These are phyloP conservation scores for Volucella bombylans DNA, from an alignment of 2,888 invertebrate species.

Conservation along the genomic window DNA sequence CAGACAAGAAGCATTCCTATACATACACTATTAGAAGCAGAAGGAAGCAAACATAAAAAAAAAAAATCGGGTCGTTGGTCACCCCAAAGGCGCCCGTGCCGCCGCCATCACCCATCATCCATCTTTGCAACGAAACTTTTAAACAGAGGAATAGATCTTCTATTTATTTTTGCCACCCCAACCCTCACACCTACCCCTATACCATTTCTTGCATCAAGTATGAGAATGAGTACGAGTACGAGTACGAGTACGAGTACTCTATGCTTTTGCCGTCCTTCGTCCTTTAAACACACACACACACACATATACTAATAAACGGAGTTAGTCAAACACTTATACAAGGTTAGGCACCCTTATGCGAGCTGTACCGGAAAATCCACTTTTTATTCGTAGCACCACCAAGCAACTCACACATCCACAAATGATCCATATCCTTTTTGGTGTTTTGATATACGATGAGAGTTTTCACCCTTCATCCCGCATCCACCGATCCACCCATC, in stretches of 20 bases:
- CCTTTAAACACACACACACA: slow-evolving; percentile 37
- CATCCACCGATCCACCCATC: no score
- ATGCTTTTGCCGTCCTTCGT: slow-evolving; percentile 27
- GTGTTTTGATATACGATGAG: slow-evolving; percentile 73
- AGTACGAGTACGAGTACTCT: no score
- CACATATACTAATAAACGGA: slow-evolving; percentile 18
- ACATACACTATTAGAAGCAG: slow-evolving; percentile 11
- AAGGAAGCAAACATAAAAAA: slow-evolving; percentile 1
- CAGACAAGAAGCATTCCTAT: slow-evolving; percentile 31
- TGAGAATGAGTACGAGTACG: neutral
- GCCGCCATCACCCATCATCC: slow-evolving; percentile 62
- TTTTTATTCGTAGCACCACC: slow-evolving; percentile 53
- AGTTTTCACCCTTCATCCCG: slow-evolving; percentile 43
- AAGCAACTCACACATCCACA: slow-evolving; percentile 33
- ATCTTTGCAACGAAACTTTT: slow-evolving; percentile 71
- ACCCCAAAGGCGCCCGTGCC: slow-evolving; percentile 63
- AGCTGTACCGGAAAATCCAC: slow-evolving; percentile 62
- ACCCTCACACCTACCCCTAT: slow-evolving; percentile 38
- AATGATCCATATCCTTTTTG: slow-evolving; percentile 68
- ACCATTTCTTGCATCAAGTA: slow-evolving; percentile 44
- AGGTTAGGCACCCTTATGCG: slow-evolving; percentile 23
- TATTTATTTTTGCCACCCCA: slow-evolving; percentile 65
- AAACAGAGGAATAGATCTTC: slow-evolving; percentile 73
- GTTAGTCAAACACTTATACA: slow-evolving; percentile 35
- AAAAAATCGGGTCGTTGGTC: slow-evolving; percentile 63